These are phyloP conservation scores for Lepisosteus oculatus DNA, from an alignment of 2,113 vertebrate genomes.

Conservation along the genomic window DNA sequence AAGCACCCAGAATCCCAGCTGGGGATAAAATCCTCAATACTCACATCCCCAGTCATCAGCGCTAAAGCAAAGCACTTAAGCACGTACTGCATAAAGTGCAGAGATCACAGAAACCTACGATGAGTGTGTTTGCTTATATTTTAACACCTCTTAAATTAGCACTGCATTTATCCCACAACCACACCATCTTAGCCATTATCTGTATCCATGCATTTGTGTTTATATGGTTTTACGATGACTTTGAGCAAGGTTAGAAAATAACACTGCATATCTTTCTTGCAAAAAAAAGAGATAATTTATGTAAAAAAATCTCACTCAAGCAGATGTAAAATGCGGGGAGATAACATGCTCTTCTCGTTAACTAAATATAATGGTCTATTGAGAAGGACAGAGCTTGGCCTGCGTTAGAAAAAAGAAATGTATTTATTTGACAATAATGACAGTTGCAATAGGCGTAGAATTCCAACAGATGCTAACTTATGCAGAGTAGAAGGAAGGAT, in stretches of 20 bases:
- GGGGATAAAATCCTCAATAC: no score
- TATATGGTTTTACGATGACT: constrained; percentile 22
- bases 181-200: constrained; percentile 49
- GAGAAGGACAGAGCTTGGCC: constrained; percentile 28
- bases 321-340: constrained; percentile 16
- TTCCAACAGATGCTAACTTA: constrained; percentile 30
- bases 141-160: constrained; percentile 57
- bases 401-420: constrained; percentile 32
- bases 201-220: constrained; percentile 28
- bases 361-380: constrained; percentile 25
- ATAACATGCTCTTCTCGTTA: constrained; percentile 9
- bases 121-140: constrained; percentile 49
- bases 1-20: no score
- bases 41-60: background rate
- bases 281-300: constrained; percentile 1
- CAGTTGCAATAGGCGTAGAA: constrained; percentile 28
- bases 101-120: constrained; percentile 26
- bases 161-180: constrained; percentile 38
- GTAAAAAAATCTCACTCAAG: background rate
- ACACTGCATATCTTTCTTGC: background rate
- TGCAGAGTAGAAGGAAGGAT: constrained; percentile 1
- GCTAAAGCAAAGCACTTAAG: constrained; percentile 21
- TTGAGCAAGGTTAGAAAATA: constrained; percentile 24
- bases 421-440: constrained; percentile 34
- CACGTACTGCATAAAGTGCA: constrained; percentile 22